Evolutionary conservation across 2,797 vertebrate species (phyloP).

Genomic region (Cossypha niveicapilla): DNA sequence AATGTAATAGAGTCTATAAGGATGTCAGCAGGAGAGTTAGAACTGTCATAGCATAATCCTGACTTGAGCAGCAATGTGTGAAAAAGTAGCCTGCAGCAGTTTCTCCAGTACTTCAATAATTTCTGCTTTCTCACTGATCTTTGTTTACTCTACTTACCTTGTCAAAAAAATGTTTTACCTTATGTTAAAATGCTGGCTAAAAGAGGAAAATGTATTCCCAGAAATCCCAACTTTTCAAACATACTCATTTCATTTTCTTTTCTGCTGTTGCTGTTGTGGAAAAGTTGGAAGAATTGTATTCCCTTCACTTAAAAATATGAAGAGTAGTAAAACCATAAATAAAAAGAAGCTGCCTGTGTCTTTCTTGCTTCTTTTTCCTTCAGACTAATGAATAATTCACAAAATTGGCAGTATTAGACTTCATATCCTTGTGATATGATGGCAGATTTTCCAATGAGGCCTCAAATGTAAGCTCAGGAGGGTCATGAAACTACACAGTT

Average conservation of each 20-base stretch:
- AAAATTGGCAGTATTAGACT: conserved; percentile 54
- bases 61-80: conserved; percentile 72
- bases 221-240: conserved; percentile 52
- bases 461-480: conserved; percentile 58
- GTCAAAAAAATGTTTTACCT: conserved; percentile 70
- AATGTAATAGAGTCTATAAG: conserved; percentile 75
- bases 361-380: conserved; percentile 17
- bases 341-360: conserved; percentile 5
- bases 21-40: conserved; percentile 74
- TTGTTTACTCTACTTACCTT: conserved; percentile 68
- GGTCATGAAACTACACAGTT: conserved; percentile 55
- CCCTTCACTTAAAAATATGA: conserved; percentile 17
- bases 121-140: conserved; percentile 64
- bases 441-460: conserved; percentile 56
- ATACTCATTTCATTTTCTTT: neutral
- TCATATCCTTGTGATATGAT: conserved; percentile 50
- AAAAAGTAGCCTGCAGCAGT: conserved; percentile 72
- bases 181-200: conserved; percentile 57
- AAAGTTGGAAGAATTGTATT: conserved; percentile 11
- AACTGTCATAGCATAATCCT: conserved; percentile 72
- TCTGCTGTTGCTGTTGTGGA: neutral
- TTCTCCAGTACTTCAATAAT: conserved; percentile 69
- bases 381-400: conserved; percentile 63
- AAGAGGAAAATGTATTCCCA: conserved; percentile 45
- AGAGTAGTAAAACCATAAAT: conserved; percentile 31